A percentile compares a stretch with the other conserved stretches of the same genome.
phyloP scores from a whole-genome alignment of 2,797 vertebrate genomes.

The Sciurus vulgaris region DNA sequence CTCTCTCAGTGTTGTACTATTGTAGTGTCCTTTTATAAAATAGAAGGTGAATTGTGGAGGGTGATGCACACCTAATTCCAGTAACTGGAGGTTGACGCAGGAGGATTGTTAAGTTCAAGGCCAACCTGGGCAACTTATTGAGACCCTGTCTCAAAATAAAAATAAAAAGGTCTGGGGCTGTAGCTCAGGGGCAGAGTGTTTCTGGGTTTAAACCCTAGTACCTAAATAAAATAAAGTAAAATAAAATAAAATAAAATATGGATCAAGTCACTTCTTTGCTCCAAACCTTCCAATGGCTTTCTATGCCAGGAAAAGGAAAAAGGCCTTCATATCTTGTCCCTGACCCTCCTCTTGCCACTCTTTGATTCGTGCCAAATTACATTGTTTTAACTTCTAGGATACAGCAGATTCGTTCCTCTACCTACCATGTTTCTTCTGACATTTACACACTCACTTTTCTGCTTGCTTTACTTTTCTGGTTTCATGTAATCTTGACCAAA shows the following conservation, averaged over 20 bases:
- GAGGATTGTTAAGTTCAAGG: too few species aligned
- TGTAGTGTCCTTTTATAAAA: background rate
- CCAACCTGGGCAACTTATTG: too few species aligned
- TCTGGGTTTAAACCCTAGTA: too few species aligned
- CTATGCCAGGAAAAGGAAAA: background rate
- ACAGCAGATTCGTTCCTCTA: background rate
- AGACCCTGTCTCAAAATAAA: too few species aligned
- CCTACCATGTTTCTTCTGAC: background rate
- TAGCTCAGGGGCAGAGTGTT: too few species aligned
- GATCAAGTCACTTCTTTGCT: background rate
- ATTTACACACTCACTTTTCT: background rate
- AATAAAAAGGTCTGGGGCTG: too few species aligned
- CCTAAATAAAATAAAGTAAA: too few species aligned
- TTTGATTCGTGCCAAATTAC: background rate
- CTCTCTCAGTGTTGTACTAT: too few species aligned
- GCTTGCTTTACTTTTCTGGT: conserved; percentile 3
- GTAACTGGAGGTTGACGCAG: too few species aligned
- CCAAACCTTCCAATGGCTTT: background rate
- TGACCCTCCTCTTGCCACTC: background rate
- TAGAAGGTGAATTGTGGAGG: background rate
- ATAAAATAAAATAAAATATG: background rate
- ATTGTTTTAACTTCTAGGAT: conserved; percentile 8
- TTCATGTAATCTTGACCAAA: background rate
- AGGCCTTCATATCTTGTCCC: background rate
- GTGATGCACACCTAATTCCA: too few species aligned